These are phyloP conservation scores for Chloebia gouldiae DNA, from an alignment of 2,113 vertebrate species.

Conservation along the genomic window DNA sequence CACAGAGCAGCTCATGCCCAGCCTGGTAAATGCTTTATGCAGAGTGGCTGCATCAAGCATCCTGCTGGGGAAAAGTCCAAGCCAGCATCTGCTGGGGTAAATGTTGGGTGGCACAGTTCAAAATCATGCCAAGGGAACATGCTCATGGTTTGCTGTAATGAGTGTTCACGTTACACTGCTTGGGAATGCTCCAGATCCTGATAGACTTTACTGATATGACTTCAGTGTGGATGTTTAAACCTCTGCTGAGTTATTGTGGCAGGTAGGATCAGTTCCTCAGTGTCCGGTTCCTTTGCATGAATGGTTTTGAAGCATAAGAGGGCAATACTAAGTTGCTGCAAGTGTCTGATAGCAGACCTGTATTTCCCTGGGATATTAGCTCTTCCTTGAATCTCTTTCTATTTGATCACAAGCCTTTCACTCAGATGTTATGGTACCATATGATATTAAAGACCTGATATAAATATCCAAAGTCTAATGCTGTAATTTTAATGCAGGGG, in stretches of 20 bases:
- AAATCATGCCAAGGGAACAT: neutral
- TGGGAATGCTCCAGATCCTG: neutral
- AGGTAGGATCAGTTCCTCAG: neutral
- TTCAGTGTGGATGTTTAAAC: neutral
- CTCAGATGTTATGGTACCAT: neutral
- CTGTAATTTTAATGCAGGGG: neutral
- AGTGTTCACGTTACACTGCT: neutral
- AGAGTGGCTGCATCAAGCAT: neutral
- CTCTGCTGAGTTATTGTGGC: neutral
- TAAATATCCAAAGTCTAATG: neutral
- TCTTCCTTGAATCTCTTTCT: neutral
- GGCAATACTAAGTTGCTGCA: slow-evolving; percentile 62
- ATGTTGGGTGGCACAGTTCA: neutral
- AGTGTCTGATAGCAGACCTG: neutral
- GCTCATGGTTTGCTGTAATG: neutral
- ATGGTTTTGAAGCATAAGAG: slow-evolving; percentile 60
- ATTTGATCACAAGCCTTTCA: neutral
- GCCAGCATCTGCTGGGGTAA: neutral
- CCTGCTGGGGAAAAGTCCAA: neutral
- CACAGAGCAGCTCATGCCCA: neutral
- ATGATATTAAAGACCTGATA: neutral
- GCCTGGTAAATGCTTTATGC: neutral
- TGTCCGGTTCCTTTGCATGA: neutral
- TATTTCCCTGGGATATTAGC: neutral
- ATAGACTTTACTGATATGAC: neutral